These are phyloP conservation scores for Catostylus mosaicus DNA, from an alignment of 30 jellyfish, hydroid and myxozoan genomes.

Conservation along the genomic window DNA sequence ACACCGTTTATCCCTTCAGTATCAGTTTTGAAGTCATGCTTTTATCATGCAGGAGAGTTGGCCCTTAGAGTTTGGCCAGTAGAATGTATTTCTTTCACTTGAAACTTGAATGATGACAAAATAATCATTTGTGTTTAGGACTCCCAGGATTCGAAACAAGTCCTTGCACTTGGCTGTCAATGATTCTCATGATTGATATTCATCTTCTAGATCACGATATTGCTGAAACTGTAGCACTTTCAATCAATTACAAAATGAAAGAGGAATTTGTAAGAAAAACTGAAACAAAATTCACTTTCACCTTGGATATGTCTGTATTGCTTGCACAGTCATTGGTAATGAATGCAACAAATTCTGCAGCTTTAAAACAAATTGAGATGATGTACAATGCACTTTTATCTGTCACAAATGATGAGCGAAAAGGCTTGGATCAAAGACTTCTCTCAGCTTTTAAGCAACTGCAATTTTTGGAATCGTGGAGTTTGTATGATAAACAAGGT, in stretches of 20 bases:
- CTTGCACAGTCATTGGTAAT: slow-evolving; percentile 87
- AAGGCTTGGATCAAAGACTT: slow-evolving; percentile 61
- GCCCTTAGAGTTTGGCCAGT: too few relatives aligned
- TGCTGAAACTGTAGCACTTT: slow-evolving; percentile 78
- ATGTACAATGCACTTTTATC: slow-evolving; percentile 43
- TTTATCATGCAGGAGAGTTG: too few relatives aligned
- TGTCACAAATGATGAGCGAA: slow-evolving; percentile 30
- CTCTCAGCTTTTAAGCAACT: slow-evolving; percentile 49
- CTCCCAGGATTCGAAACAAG: too few relatives aligned
- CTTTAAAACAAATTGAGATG: slow-evolving; percentile 67
- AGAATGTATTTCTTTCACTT: too few relatives aligned
- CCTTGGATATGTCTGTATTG: slow-evolving; percentile 74
- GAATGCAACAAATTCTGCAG: slow-evolving; percentile 68
- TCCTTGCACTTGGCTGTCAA: too few relatives aligned
- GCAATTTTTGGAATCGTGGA: slow-evolving; percentile 48
- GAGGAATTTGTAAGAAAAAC: slow-evolving; percentile 14
- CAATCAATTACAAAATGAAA: slow-evolving; percentile 46
- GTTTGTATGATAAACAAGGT: slow-evolving; percentile 51
- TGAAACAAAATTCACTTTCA: slow-evolving; percentile 54
- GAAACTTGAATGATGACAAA: too few relatives aligned
- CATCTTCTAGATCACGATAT: slow-evolving; percentile 75
- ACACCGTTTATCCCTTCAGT: too few relatives aligned
- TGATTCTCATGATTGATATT: too few relatives aligned
- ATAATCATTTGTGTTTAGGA: too few relatives aligned
- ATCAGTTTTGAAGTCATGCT: too few relatives aligned